Percentiles rank a stretch among this genome's conserved stretches.
phyloP scores from a whole-genome alignment of 1,140 invertebrate species.

The Trichoplusia ni region DNA sequence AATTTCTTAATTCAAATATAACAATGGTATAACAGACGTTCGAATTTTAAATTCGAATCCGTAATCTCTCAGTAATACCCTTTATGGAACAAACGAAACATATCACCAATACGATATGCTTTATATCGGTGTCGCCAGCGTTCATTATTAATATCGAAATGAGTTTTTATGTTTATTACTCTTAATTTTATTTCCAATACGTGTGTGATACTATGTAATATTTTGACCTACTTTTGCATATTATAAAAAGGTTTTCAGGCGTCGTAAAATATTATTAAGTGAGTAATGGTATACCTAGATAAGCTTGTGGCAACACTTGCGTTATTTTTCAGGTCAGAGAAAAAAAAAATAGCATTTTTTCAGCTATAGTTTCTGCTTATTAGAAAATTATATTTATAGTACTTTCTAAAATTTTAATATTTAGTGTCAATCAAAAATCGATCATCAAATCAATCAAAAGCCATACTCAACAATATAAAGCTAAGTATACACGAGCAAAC shows the following conservation, averaged over 20 bases:
- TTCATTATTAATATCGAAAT: conserved; percentile 8
- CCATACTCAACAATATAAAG: not conserved
- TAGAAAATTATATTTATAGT: no score
- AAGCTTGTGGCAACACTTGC: no score
- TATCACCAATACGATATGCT: not conserved
- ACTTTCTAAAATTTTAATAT: no score
- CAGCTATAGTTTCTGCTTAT: no score
- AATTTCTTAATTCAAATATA: no score
- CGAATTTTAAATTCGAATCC: no score
- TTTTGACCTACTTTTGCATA: not conserved
- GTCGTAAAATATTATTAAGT: not conserved
- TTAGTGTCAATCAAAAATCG: no score
- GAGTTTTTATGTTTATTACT: conserved; percentile 15
- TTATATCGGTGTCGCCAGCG: not conserved
- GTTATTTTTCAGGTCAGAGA: no score
- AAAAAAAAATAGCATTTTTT: no score
- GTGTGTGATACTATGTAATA: not conserved
- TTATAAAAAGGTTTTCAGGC: not conserved
- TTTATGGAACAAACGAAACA: not conserved
- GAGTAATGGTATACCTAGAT: not conserved
- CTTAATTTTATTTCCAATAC: not conserved
- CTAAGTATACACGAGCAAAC: not conserved
- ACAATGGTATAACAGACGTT: no score
- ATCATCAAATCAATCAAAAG: not conserved
- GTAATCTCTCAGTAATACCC: not conserved